Conservation (phyloP, 2,797 vertebrate genomes). For the Pteronotus mesoamericanus region DNA sequence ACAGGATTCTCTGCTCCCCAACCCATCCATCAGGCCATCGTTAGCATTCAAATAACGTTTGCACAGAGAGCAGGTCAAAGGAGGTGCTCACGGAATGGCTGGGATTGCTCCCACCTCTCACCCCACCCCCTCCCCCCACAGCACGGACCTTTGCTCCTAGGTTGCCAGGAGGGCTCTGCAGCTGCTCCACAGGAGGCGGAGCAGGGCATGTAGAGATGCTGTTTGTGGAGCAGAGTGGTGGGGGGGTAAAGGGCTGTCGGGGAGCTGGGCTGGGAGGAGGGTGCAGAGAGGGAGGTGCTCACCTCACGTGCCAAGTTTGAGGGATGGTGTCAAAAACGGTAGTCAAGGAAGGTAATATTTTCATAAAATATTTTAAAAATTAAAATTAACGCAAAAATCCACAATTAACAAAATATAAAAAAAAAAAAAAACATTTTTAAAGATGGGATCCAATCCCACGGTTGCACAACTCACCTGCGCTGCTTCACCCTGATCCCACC, state of each 20-base stretch:
- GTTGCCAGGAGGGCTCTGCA: not conserved
- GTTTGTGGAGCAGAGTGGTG: not conserved
- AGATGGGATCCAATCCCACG: not conserved
- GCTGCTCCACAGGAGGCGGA: not conserved
- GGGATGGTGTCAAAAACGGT: not conserved
- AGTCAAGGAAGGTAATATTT: not conserved
- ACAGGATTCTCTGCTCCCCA: not conserved
- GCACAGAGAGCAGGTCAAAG: not conserved
- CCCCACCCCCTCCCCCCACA: not conserved
- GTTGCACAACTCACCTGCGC: not conserved
- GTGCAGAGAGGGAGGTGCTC: not conserved
- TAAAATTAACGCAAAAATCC: not conserved
- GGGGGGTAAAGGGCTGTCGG: not conserved
- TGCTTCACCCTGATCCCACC: no score
- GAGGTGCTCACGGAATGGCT: not conserved
- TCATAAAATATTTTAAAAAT: not conserved
- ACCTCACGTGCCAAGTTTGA: not conserved
- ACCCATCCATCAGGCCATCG: not conserved
- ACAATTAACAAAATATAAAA: not conserved
- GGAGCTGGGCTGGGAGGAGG: not conserved
- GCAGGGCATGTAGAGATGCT: not conserved
- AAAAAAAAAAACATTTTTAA: not conserved
- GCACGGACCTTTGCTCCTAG: not conserved
- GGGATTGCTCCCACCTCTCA: not conserved
- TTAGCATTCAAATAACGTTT: not conserved